Conservation (phyloP, 2,113 vertebrate species). For the Puntigrus tetrazona region DNA sequence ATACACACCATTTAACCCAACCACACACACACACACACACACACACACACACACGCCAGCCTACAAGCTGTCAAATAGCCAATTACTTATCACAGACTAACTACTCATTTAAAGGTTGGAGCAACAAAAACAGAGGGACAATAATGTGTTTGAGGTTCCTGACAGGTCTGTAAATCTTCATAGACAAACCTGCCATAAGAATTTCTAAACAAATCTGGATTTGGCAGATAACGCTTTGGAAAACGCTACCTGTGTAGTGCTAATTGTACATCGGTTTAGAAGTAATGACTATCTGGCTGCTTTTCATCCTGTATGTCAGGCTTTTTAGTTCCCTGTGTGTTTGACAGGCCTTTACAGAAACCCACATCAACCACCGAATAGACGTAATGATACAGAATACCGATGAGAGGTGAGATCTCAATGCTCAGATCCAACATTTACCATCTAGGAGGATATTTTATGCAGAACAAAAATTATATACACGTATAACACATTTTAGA, state of each 20-base stretch:
- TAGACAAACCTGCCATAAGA: neutral
- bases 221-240: neutral
- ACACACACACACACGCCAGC: slow-evolving; percentile 27
- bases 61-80: slow-evolving; percentile 57
- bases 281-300: neutral
- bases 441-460: neutral
- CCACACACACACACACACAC: slow-evolving; percentile 42
- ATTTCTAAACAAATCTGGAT: neutral
- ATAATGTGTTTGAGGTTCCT: slow-evolving; percentile 4
- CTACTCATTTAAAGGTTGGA: neutral
- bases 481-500: neutral
- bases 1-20: slow-evolving; percentile 69
- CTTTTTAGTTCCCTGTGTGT: neutral
- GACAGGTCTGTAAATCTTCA: neutral
- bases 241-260: neutral
- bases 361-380: neutral
- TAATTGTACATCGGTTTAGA: neutral
- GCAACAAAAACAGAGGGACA: neutral
- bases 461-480: neutral
- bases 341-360: neutral
- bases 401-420: neutral
- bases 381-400: neutral
- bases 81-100: slow-evolving; percentile 50
- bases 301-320: neutral
- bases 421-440: neutral